Base-by-base conservation (phyloP, 2,888 invertebrate species). In the Peribatodes rhomboidaria region DNA sequence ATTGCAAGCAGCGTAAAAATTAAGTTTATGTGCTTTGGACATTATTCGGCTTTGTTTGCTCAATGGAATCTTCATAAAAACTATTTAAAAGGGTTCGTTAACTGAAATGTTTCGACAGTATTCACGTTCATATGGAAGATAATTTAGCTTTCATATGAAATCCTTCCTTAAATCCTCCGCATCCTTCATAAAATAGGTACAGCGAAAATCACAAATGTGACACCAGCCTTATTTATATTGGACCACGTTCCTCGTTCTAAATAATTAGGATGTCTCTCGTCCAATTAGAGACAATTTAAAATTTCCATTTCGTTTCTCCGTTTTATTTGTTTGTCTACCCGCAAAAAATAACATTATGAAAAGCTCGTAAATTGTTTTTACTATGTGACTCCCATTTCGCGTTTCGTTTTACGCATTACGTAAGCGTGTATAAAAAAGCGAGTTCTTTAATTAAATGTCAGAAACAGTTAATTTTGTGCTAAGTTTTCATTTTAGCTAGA, bases 381-480 rank as follows among this genome's bases (percentile, higher is more conserved):
- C 66, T 65, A 69, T 59, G 57, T 20, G 67, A 42, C 42, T 42
- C 14, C 16, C 31, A 50, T 63, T 65, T 37, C 18, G 37, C 46
- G 57, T 68, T 69, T 61, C 56, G 64, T 67, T 66, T 59, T 63
- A 31, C 27, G 41, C 46, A 56, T 65, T 47, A 53, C 20, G 52
- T 49, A 66, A 59, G 64, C 56, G 62, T 64, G 54, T 69, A 60
- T 65, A 72, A 78, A 76, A 72, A 70, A 66, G 59, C 55, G 47
- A 44, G 60, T 71, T 66, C 62, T 73, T 80, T 82, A 82, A 83
- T 82, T 78, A 80, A 80, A 77, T 61, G 69, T 74, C 64, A 73
- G 35, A 67, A 71, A 71, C 76, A 72, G 73, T 78, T 74, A 78
- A 78, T 78, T 76, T 75, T 54, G 66, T 70, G 68, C 68, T 61